phyloP scores from a whole-genome alignment of 2,797 vertebrate genomes.

The Poliocrania exsul region DNA sequence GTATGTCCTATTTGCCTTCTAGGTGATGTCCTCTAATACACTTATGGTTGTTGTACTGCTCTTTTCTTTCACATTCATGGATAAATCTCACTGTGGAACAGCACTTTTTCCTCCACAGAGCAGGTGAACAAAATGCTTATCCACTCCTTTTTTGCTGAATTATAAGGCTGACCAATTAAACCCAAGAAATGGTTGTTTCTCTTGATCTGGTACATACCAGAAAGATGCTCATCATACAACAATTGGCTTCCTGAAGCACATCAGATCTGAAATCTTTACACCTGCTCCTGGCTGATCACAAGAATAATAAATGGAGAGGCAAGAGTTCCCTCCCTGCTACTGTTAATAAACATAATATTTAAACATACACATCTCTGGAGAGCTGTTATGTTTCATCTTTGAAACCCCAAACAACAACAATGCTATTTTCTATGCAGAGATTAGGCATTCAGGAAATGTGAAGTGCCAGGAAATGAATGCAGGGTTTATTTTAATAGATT shows the following conservation, averaged over 20 bases:
- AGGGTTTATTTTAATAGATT: constrained; percentile 30
- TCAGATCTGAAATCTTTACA: background rate
- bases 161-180: background rate
- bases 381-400: background rate
- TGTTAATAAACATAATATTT: background rate
- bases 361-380: background rate
- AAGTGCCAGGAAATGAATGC: constrained; percentile 14
- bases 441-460: background rate
- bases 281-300: background rate
- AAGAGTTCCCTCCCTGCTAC: background rate
- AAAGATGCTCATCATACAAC: background rate
- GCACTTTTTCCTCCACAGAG: background rate
- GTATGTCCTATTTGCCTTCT: background rate
- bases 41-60: background rate
- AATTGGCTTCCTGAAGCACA: background rate
- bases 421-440: background rate
- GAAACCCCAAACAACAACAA: background rate
- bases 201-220: background rate
- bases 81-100: background rate
- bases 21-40: background rate
- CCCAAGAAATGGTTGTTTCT: background rate
- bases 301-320: background rate
- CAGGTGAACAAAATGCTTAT: background rate
- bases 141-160: background rate
- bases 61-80: background rate